Percentiles rank a stretch among this genome's conserved stretches.
Conservation (phyloP, 2,888 invertebrate genomes). For the Lepidocyrtoides sp. region DNA sequence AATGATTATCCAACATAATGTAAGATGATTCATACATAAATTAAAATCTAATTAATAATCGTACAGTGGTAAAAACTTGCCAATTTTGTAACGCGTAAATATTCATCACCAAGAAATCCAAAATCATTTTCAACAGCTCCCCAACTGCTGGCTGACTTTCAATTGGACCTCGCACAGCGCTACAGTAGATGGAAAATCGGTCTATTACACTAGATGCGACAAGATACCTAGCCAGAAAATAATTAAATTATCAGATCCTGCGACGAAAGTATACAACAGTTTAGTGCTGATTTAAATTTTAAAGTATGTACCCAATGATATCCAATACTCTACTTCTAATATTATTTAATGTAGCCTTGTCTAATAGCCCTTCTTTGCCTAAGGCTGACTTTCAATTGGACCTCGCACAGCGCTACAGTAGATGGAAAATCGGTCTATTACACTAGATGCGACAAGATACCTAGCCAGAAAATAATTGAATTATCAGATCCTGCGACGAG, state of each 20-base stretch:
- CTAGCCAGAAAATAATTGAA: slow-evolving; percentile 87
- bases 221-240: slow-evolving; percentile 89
- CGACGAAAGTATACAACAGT: no score
- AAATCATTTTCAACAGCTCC: slow-evolving; percentile 87
- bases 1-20: no score
- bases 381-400: slow-evolving; percentile 89
- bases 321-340: slow-evolving; percentile 80
- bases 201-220: slow-evolving; percentile 94
- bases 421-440: slow-evolving; percentile 88
- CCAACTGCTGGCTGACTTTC: slow-evolving; percentile 87
- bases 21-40: no score
- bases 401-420: slow-evolving; percentile 91
- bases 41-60: no score
- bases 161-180: slow-evolving; percentile 90
- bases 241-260: not conserved
- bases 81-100: slow-evolving; percentile 86
- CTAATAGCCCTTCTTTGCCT: slow-evolving; percentile 71
- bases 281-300: not conserved
- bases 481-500: no score
- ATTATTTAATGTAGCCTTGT: slow-evolving; percentile 60
- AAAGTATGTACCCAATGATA: slow-evolving; percentile 84
- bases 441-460: slow-evolving; percentile 91
- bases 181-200: slow-evolving; percentile 91
- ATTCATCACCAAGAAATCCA: slow-evolving; percentile 88
- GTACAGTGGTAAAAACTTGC: slow-evolving; percentile 68